Evolutionary conservation across 2,888 invertebrate species (phyloP).

Genomic region (Hermaeophaga mercurialis): DNA sequence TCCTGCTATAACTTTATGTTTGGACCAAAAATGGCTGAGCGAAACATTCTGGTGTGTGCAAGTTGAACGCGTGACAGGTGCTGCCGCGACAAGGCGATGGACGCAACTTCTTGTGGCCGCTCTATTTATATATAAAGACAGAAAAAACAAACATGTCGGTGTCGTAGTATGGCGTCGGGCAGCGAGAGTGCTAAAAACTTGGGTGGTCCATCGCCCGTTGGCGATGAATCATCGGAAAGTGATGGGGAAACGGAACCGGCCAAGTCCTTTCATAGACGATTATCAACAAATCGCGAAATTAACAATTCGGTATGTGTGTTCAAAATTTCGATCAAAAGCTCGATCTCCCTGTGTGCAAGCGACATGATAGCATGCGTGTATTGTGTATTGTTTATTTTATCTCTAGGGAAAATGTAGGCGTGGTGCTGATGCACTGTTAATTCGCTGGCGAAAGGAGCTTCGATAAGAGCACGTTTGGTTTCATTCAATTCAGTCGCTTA

Average conservation of each 20-base stretch:
- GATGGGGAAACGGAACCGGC: constrained; percentile 83
- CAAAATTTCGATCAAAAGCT: constrained; percentile 27
- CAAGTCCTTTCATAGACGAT: constrained; percentile 74
- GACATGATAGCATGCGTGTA: constrained; percentile 45
- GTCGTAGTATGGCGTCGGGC: constrained; percentile 53
- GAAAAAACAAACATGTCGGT: constrained; percentile 45
- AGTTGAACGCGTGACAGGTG: constrained; percentile 10
- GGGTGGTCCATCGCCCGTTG: constrained; percentile 50
- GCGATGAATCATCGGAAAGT: constrained; percentile 76
- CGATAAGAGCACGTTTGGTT: constrained; percentile 29
- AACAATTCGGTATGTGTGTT: constrained; percentile 73
- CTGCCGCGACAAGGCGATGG: constrained; percentile 21
- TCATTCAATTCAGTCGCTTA: constrained; percentile 29
- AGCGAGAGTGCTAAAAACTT: constrained; percentile 54
- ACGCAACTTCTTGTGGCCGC: constrained; percentile 19
- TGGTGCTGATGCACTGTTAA: constrained; percentile 38
- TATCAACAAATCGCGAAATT: constrained; percentile 83
- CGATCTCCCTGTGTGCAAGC: constrained; percentile 12
- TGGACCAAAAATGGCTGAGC: background rate
- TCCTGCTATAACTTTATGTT: no score
- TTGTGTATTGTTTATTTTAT: constrained; percentile 39
- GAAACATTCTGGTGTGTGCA: background rate
- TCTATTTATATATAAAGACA: constrained; percentile 35
- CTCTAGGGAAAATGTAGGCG: constrained; percentile 35
- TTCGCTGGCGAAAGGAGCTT: constrained; percentile 23